Conservation (phyloP, 2,113 vertebrate genomes). For the Sakesphorus luctuosus region DNA sequence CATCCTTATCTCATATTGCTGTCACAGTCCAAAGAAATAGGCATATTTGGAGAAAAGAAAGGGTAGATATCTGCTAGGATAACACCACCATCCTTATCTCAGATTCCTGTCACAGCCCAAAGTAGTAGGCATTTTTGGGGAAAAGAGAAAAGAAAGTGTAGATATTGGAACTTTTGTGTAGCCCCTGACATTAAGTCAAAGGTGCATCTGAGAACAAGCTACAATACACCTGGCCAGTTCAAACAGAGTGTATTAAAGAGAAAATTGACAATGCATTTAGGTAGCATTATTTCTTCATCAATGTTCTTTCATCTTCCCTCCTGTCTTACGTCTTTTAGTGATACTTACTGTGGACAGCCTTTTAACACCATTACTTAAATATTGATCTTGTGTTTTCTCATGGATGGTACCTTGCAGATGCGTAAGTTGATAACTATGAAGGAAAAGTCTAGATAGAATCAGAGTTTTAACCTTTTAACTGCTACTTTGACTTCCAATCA, state of each 20-base stretch:
- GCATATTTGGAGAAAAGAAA: neutral
- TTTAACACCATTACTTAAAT: constrained; percentile 21
- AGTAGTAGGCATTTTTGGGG: neutral
- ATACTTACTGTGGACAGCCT: neutral
- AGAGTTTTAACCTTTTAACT: neutral
- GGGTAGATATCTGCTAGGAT: neutral
- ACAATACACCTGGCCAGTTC: neutral
- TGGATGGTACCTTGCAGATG: neutral
- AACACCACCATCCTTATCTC: neutral
- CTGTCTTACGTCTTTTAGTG: neutral
- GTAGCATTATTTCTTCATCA: neutral
- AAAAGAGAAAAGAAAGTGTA: neutral
- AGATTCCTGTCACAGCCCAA: neutral
- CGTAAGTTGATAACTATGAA: neutral
- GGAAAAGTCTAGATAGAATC: neutral
- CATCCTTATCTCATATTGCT: neutral
- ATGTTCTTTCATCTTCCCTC: neutral
- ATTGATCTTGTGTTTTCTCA: neutral
- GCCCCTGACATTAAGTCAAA: neutral
- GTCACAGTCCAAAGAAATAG: neutral
- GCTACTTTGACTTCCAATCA: neutral
- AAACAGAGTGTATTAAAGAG: neutral
- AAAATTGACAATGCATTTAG: neutral
- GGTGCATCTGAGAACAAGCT: neutral
- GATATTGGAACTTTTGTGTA: neutral